phyloP scores from a whole-genome alignment of 2,797 vertebrate genomes.

The Poecile montanus region DNA sequence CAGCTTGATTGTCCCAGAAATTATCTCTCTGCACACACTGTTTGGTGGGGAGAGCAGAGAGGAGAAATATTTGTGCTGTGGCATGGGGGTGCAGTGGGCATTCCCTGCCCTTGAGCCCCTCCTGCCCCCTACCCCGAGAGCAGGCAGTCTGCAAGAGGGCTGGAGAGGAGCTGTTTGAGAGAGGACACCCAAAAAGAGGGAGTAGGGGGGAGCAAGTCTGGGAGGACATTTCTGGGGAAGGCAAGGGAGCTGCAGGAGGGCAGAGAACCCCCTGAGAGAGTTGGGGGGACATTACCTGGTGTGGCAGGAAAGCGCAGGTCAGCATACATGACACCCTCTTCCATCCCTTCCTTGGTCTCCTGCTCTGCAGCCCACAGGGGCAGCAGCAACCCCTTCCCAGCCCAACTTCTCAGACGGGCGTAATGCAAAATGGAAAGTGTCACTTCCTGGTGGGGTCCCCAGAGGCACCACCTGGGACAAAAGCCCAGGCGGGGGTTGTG shows the following conservation, averaged over 20 bases:
- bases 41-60: background rate
- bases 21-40: rapidly evolving
- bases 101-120: background rate
- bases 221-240: background rate
- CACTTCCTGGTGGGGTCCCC: background rate
- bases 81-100: background rate
- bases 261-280: background rate
- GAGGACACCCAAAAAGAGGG: background rate
- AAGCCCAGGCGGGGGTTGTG: rapidly evolving
- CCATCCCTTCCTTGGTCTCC: background rate
- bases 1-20: background rate
- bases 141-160: background rate
- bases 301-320: background rate
- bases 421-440: slow-evolving; percentile 13
- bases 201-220: rapidly evolving
- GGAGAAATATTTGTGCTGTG: background rate
- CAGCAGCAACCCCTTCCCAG: background rate
- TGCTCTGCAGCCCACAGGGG: rapidly evolving
- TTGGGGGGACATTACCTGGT: background rate
- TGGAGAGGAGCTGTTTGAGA: background rate
- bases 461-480: background rate
- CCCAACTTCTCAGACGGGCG: background rate
- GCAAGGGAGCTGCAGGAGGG: background rate
- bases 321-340: background rate
- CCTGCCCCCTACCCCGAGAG: rapidly evolving